Base-by-base conservation (phyloP, 2,888 invertebrate genomes). In the Ditula angustiorana region DNA sequence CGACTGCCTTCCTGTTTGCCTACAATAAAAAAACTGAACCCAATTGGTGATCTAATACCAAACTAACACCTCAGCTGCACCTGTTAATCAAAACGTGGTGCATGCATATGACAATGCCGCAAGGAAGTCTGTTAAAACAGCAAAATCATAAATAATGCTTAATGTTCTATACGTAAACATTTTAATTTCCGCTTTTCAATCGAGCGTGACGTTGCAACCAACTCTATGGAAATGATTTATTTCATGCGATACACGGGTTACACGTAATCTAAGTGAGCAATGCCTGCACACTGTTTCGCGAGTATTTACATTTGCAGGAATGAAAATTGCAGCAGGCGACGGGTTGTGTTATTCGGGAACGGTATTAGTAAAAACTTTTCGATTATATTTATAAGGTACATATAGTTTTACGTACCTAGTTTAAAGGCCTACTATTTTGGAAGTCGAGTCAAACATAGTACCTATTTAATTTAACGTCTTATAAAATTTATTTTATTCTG, bases 141-240 rank as follows among this genome's bases (percentile, higher is more conserved):
- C 60, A 61, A 64, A 69, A 68, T 67, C 71, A 67, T 86, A 85
- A 86, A 86, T 84, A 81, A 81, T 76, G 74, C 76, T 84, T 78
- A 85, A 83, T 85, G 85, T 79, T 70, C 73, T 79, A 78, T 75
- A 78, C 82, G 78, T 59, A 79, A 83, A 80, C 83, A 77, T 84
- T 84, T 64, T 81, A 85, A 86, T 87, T 85, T 87, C 86, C 86
- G 85, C 73, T 66, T 69, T 75, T 67, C 74, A 72, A 70, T 70
- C 67, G 73, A 71, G 72, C 65, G 72, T 77, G 75, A 70, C 71
- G 67, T 60, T 67, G 69, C 49, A 61, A 58, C 61, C 59, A 66
- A 60, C 63, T 75, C 69, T 71, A 74, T 71, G 49, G 68, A 71
- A 73, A 74, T 76, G 76, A 78, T 80, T 78, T 77, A 76, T 68